Conservation (phyloP, 2,888 invertebrate genomes). For the Drosophila atroscutellata region DNA sequence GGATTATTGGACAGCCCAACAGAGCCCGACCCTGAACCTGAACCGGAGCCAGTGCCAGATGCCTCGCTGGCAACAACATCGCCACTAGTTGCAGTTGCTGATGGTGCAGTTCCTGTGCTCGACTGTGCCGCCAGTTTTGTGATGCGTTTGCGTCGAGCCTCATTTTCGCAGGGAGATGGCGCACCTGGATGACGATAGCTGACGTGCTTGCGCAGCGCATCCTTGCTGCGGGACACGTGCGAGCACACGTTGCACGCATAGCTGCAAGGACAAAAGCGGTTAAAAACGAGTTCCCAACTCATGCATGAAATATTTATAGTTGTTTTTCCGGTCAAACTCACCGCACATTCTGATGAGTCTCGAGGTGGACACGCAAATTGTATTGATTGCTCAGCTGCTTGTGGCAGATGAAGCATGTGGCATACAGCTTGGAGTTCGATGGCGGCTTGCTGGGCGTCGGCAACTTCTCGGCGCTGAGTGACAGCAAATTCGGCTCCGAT, state of each 20-base stretch:
- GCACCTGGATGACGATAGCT: constrained; percentile 92
- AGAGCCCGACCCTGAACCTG: constrained; percentile 12
- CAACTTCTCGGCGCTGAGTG: constrained; percentile 61
- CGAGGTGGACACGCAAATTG: constrained; percentile 95
- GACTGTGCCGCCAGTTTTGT: constrained; percentile 74
- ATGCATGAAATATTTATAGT: not conserved
- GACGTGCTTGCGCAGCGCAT: constrained; percentile 94
- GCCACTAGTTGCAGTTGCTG: constrained; percentile 58
- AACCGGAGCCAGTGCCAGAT: not conserved
- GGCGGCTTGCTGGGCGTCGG: constrained; percentile 77
- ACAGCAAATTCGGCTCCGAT: constrained; percentile 67
- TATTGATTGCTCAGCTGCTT: constrained; percentile 96
- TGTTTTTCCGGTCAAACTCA: constrained; percentile 50
- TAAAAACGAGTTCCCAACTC: not conserved
- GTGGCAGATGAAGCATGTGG: constrained; percentile 93
- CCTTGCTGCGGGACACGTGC: constrained; percentile 94
- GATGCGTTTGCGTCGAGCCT: constrained; percentile 84
- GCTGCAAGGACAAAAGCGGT: constrained; percentile 79
- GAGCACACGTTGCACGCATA: constrained; percentile 95
- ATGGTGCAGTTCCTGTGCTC: constrained; percentile 43
- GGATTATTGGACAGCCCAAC: constrained; percentile 61
- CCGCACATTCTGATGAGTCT: constrained; percentile 94
- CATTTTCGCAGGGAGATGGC: constrained; percentile 85
- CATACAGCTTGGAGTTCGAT: constrained; percentile 86
- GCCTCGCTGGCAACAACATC: constrained; percentile 42